phyloP scores from a whole-genome alignment of 2,113 vertebrate species.

The Lamprologus sp. region DNA sequence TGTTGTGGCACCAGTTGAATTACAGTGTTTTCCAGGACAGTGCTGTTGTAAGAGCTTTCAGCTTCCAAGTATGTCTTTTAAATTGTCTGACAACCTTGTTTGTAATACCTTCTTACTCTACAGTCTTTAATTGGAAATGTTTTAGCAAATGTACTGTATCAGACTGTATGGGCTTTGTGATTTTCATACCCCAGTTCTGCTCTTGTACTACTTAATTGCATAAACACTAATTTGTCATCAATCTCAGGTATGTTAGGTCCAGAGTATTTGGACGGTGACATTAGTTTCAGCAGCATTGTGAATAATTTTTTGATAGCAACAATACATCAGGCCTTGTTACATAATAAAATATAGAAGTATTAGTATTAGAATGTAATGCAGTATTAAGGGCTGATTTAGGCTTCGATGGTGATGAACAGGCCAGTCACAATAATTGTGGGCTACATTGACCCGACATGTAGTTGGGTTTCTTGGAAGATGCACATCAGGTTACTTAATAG shows the following conservation, averaged over 20 bases:
- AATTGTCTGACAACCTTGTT: not conserved
- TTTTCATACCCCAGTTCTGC: not conserved
- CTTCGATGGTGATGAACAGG: fast-evolving
- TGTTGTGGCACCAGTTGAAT: not conserved
- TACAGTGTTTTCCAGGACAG: not conserved
- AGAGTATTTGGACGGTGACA: fast-evolving
- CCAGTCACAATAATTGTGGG: not conserved
- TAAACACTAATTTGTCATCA: not conserved
- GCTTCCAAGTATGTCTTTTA: not conserved
- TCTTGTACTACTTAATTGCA: not conserved
- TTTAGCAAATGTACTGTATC: not conserved
- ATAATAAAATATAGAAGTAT: not conserved
- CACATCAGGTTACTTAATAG: not conserved
- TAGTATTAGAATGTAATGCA: not conserved
- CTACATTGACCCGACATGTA: not conserved
- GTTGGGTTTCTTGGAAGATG: not conserved
- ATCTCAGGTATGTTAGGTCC: not conserved
- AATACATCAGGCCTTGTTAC: not conserved
- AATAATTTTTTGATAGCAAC: not conserved
- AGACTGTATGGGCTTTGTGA: not conserved
- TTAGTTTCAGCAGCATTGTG: not conserved
- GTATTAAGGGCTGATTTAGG: not conserved
- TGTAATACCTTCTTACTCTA: not conserved
- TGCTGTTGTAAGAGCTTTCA: not conserved
- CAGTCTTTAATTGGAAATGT: not conserved